Evolutionary conservation across 2,797 vertebrate genomes (phyloP).

Genomic region (Halcyon chelicuti): DNA sequence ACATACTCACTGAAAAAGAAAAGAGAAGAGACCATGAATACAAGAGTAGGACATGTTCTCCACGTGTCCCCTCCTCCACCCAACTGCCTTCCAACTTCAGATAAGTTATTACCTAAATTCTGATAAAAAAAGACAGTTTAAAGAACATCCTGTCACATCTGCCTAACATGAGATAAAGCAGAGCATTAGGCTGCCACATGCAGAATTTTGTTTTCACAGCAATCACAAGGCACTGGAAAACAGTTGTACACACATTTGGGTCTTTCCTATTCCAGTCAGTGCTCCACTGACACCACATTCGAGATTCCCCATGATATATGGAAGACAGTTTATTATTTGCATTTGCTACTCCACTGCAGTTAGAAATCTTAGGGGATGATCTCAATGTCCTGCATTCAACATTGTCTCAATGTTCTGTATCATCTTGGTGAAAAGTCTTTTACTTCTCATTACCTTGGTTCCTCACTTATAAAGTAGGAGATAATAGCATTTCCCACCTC

Average conservation of each 20-base stretch:
- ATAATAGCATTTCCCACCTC: not conserved
- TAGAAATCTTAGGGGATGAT: not conserved
- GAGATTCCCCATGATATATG: not conserved
- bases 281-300: not conserved
- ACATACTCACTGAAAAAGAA: slow-evolving; percentile 94
- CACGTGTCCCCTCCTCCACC: not conserved
- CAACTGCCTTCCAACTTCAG: not conserved
- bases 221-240: not conserved
- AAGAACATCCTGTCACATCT: not conserved
- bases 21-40: slow-evolving; percentile 59
- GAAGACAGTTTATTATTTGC: not conserved
- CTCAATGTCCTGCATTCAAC: not conserved
- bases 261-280: not conserved
- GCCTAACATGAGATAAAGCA: not conserved
- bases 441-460: not conserved
- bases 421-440: not conserved
- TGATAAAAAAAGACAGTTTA: not conserved
- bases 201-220: not conserved
- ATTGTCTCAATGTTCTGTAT: not conserved
- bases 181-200: not conserved
- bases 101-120: not conserved
- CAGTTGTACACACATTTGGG: not conserved
- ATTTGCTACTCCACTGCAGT: not conserved
- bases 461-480: not conserved
- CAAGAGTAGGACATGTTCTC: not conserved